Percentiles rank a stretch among this genome's conserved stretches.
Evolutionary conservation across 2,888 invertebrate species (phyloP).

Genomic region (Drosophila yooni): DNA sequence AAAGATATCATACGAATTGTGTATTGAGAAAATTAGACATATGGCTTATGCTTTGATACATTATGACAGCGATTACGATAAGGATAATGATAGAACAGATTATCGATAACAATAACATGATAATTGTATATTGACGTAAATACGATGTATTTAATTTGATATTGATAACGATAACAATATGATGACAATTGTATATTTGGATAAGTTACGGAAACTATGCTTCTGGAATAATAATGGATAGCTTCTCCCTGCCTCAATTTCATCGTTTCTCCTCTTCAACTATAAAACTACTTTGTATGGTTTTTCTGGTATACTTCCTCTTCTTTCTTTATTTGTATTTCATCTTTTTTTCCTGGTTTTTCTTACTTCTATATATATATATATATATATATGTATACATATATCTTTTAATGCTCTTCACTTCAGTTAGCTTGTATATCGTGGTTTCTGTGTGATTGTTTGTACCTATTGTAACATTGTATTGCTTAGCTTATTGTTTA

Average conservation of each 20-base stretch:
- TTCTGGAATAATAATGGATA: conserved; percentile 38
- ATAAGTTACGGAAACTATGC: not conserved
- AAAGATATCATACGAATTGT: not conserved
- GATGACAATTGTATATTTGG: not conserved
- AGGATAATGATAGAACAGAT: not conserved
- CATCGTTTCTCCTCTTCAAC: conserved; percentile 7
- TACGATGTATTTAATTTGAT: not conserved
- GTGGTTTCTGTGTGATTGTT: conserved; percentile 32
- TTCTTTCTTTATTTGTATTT: not conserved
- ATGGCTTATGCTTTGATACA: not conserved
- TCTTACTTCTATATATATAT: conserved; percentile 14
- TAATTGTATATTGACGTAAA: not conserved
- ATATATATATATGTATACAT: conserved; percentile 14
- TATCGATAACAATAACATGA: not conserved
- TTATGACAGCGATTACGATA: not conserved
- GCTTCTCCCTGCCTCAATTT: conserved; percentile 24
- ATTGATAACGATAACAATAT: not conserved
- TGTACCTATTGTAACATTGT: conserved; percentile 64
- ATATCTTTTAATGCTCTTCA: conserved; percentile 34
- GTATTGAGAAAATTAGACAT: not conserved
- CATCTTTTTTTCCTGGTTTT: not conserved
- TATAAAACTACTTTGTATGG: conserved; percentile 14
- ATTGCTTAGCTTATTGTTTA: conserved; percentile 49
- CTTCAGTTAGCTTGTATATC: conserved; percentile 17
- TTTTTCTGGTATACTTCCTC: not conserved